Evolutionary conservation across 1,140 invertebrate species (phyloP).

Genomic region (Aethina tumida): DNA sequence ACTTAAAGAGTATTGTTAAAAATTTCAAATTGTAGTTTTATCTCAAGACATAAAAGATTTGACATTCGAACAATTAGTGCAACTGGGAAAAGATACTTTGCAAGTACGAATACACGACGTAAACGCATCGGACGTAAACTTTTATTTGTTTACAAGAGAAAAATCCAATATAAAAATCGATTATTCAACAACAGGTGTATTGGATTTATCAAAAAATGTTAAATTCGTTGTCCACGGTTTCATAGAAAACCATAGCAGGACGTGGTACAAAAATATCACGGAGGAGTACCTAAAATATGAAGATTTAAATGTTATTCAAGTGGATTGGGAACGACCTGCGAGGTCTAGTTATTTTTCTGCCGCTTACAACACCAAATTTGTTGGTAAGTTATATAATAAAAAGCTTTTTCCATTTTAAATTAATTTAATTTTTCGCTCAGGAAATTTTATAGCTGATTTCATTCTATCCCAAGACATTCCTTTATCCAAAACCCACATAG

Average conservation of each 20-base stretch:
- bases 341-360: constrained; percentile 10
- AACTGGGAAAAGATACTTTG: constrained; percentile 33
- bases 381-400: constrained; percentile 9
- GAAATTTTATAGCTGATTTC: constrained; percentile 30
- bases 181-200: too few relatives aligned
- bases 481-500: constrained; percentile 37
- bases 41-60: constrained; percentile 12
- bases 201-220: constrained; percentile 36
- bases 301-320: constrained; percentile 51
- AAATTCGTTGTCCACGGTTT: constrained; percentile 65
- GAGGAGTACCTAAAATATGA: constrained; percentile 38
- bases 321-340: constrained; percentile 45
- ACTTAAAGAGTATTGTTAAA: too few relatives aligned
- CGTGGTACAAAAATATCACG: constrained; percentile 34
- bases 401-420: background rate
- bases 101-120: constrained; percentile 38
- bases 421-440: constrained; percentile 9
- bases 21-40: too few relatives aligned
- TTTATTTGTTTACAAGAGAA: constrained; percentile 34
- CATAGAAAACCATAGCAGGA: constrained; percentile 42
- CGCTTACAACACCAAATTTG: constrained; percentile 10
- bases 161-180: too few relatives aligned
- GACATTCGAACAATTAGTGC: background rate
- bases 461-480: constrained; percentile 25
- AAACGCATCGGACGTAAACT: constrained; percentile 38